Evolutionary conservation across 2,888 invertebrate species (phyloP).

Genomic region (Euproctis similis): DNA sequence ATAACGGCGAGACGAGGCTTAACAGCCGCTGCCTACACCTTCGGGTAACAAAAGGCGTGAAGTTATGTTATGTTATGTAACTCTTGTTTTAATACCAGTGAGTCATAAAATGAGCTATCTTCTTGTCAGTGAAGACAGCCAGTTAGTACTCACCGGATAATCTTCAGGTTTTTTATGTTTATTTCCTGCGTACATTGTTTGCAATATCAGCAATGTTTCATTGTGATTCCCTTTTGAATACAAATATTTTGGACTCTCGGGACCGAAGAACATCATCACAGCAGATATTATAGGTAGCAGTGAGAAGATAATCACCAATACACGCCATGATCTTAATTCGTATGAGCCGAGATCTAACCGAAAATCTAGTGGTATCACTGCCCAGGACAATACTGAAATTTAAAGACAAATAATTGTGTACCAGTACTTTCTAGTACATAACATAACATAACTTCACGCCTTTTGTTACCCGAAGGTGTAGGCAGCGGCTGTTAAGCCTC

Average conservation of each 20-base stretch:
- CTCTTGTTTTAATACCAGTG: too few relatives aligned
- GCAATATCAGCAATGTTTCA: slow-evolving; percentile 77
- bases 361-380: slow-evolving; percentile 77
- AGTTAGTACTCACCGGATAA: slow-evolving; percentile 70
- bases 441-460: too few relatives aligned
- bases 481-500: too few relatives aligned
- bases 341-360: slow-evolving; percentile 61
- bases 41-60: too few relatives aligned
- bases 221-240: slow-evolving; percentile 78
- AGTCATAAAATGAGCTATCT: too few relatives aligned
- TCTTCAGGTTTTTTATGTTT: slow-evolving; percentile 50
- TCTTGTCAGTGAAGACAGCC: too few relatives aligned
- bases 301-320: slow-evolving; percentile 79
- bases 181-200: slow-evolving; percentile 73
- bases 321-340: slow-evolving; percentile 82
- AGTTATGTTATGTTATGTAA: too few relatives aligned
- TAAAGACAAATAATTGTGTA: too few relatives aligned
- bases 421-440: too few relatives aligned
- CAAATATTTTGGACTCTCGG: slow-evolving; percentile 88
- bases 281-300: slow-evolving; percentile 76
- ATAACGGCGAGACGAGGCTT: too few relatives aligned
- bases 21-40: too few relatives aligned
- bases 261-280: slow-evolving; percentile 70
- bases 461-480: too few relatives aligned
- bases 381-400: slow-evolving; percentile 78